phyloP scores from a whole-genome alignment of 2,888 invertebrate species.

The Cephus pulcher region DNA sequence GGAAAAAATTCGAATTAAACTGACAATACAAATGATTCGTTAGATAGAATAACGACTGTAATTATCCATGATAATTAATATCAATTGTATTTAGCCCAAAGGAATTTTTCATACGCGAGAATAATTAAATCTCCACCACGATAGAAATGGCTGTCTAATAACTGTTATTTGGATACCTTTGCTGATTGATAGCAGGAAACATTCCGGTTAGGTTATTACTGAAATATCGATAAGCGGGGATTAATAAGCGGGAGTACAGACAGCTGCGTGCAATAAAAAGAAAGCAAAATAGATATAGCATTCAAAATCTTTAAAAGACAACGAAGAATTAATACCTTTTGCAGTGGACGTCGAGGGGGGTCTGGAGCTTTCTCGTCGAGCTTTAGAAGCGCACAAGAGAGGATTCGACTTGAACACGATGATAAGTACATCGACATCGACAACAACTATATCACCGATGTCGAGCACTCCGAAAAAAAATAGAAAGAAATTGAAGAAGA shows the following conservation, averaged over 20 bases:
- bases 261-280: background rate
- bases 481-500: conserved; percentile 44
- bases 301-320: background rate
- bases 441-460: conserved; percentile 14
- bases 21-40: conserved; percentile 20
- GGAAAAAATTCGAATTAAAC: conserved; percentile 24
- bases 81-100: background rate
- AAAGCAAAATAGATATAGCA: background rate
- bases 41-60: background rate
- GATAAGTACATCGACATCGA: conserved; percentile 18
- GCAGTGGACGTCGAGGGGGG: conserved; percentile 37
- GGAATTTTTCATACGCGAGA: background rate
- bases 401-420: conserved; percentile 25
- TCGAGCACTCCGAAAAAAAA: conserved; percentile 18
- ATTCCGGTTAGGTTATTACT: background rate
- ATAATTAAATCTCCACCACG: background rate
- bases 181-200: background rate
- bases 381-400: conserved; percentile 39
- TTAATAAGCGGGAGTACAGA: background rate
- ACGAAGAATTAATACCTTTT: background rate
- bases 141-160: background rate
- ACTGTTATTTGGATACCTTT: background rate
- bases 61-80: background rate
- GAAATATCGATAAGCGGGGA: background rate
- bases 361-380: conserved; percentile 23